Evolutionary conservation across 2,888 invertebrate genomes (phyloP), one percentile per base, ranked within the genome.

Genomic region (Sympetrum striolatum): DNA sequence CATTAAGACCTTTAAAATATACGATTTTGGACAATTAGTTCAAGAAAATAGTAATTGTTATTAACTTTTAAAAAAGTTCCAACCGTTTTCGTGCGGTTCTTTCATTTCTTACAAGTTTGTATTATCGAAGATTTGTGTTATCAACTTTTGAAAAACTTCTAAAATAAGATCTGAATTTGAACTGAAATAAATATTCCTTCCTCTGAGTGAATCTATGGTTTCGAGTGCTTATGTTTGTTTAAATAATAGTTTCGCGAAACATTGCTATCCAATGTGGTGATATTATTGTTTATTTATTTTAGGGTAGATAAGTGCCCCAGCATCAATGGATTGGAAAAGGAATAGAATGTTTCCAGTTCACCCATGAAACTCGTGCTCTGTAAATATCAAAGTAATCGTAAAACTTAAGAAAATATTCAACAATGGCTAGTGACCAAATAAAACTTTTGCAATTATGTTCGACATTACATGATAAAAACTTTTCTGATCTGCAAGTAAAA

Each of bases 391-490:
- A 60, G 4, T 37, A 37, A 86, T 64, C n/a, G 58, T 60, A 31
- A 60, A 37, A 58, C n/a, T 22, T 12, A 22, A 22, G n/a, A 86
- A 64, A 60, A 35, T 15, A 6, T 37, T 22, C 35, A 35, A 86
- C 37, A 37, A 86, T 86, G 80, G 90, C 90, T 22, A 48, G 80
- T 31, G 58, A 79, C 60, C 95, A 96, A 8, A 95, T 95, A 14
- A 95, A 95, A 93, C 94, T 96, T 91, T 93, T 96, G 91, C 94
- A 95, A 91, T 93, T 96, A 90, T 94, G 95, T 53, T 95, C 95
- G 93, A 94, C 93, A 91, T 93, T 96, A 10, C 94, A 93, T 64
- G 95, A 95, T 91, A 94, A 94, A 25, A 93, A 92, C 91, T 95
- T 95, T 90, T 93, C 94, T 82, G 93, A 94, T 90, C 93, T 96